phyloP scores from a whole-genome alignment of 2,113 vertebrate genomes.

The Cynoglossus semilaevis region DNA sequence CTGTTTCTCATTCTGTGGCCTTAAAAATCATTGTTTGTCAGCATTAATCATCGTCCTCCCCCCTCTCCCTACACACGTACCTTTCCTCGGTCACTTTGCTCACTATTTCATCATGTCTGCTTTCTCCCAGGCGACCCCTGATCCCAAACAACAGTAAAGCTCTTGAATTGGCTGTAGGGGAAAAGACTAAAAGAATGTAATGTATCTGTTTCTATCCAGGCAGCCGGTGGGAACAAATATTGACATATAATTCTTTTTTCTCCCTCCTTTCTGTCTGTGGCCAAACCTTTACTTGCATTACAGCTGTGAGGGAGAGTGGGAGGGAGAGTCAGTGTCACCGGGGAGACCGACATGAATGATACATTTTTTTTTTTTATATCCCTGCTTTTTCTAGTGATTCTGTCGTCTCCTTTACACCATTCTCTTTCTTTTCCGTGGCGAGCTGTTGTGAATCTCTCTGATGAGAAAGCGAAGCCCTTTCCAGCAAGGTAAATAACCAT shows the following conservation, averaged over 20 bases:
- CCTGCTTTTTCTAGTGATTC: background rate
- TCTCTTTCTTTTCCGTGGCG: constrained; percentile 21
- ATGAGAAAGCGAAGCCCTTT: constrained; percentile 81
- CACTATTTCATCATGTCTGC: constrained; percentile 35
- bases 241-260: constrained; percentile 75
- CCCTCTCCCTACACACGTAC: constrained; percentile 9
- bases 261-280: constrained; percentile 39
- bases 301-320: constrained; percentile 62
- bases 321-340: constrained; percentile 60
- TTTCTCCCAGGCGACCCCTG: constrained; percentile 59
- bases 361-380: constrained; percentile 57
- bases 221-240: constrained; percentile 79
- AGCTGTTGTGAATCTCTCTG: constrained; percentile 51
- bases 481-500: constrained; percentile 82
- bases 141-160: constrained; percentile 71
- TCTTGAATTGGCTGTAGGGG: constrained; percentile 72
- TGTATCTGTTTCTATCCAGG: constrained; percentile 74
- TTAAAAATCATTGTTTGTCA: constrained; percentile 57
- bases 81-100: constrained; percentile 22
- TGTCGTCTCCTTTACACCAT: constrained; percentile 35
- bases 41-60: constrained; percentile 48
- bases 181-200: constrained; percentile 67
- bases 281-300: constrained; percentile 66
- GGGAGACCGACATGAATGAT: constrained; percentile 76
- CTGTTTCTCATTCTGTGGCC: constrained; percentile 42